Evolutionary conservation across 2,888 invertebrate genomes (phyloP).

Genomic region (Caprella mutica): DNA sequence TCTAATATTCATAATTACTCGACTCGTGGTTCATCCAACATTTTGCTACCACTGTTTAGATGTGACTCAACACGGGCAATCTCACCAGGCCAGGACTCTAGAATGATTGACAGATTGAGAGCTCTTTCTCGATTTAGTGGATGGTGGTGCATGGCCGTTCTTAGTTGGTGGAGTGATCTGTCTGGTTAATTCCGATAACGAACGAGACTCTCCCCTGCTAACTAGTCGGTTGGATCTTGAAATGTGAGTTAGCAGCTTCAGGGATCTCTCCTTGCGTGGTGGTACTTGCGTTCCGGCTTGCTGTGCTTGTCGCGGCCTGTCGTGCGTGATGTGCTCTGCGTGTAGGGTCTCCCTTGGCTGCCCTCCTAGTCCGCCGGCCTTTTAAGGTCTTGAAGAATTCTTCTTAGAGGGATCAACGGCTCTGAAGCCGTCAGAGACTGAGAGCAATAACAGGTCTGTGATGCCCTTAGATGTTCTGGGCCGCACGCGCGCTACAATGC

Average conservation of each 20-base stretch:
- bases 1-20: no score
- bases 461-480: constrained; percentile 39
- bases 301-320: no score
- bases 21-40: no score
- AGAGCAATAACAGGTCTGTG: constrained; percentile 38
- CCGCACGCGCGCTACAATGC: constrained; percentile 6
- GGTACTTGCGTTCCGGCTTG: no score
- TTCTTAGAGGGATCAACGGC: constrained; percentile 54
- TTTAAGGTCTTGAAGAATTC: no score
- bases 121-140: constrained; percentile 45
- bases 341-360: no score
- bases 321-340: no score
- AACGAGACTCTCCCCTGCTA: constrained; percentile 54
- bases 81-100: constrained; percentile 52
- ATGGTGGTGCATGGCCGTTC: constrained; percentile 59
- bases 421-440: neutral
- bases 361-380: no score
- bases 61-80: constrained; percentile 52
- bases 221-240: constrained; percentile 42
- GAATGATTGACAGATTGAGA: constrained; percentile 58
- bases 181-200: constrained; percentile 64
- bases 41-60: no score
- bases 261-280: no score
- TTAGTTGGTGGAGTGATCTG: constrained; percentile 61
- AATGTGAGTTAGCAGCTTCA: constrained; percentile 40